phyloP scores from a whole-genome alignment of 2,888 invertebrate species.

The Gisinianus flammeolus region DNA sequence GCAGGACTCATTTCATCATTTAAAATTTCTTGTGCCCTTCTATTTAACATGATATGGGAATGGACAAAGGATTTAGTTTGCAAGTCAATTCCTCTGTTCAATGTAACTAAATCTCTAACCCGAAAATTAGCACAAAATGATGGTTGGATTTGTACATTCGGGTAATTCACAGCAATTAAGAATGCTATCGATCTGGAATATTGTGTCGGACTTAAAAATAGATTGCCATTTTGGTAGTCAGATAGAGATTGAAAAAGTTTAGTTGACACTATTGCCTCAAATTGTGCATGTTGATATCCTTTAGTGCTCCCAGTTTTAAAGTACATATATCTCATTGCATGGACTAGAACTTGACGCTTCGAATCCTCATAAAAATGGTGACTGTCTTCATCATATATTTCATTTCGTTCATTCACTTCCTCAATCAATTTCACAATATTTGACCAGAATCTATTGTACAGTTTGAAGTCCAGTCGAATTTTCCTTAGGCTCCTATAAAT shows the following conservation, averaged over 20 bases:
- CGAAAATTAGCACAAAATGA: not conserved
- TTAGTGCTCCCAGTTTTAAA: not conserved
- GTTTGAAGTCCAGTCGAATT: slow-evolving; percentile 32
- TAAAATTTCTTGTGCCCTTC: not conserved
- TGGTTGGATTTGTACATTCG: not conserved
- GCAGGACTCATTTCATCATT: not conserved
- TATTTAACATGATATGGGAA: not conserved
- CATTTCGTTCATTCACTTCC: not conserved
- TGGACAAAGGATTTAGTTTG: not conserved
- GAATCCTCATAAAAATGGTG: not conserved
- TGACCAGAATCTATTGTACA: slow-evolving; percentile 49
- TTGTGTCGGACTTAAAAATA: not conserved
- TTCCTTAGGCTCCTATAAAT: slow-evolving; percentile 44
- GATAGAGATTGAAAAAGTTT: not conserved
- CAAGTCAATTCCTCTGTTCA: not conserved
- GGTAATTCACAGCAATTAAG: not conserved
- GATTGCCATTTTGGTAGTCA: not conserved
- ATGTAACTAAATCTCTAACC: not conserved
- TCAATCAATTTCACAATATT: slow-evolving; percentile 28
- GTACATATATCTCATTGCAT: not conserved
- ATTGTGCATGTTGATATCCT: not conserved
- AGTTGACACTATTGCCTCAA: not conserved
- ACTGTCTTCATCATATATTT: not conserved
- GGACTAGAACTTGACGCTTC: not conserved
- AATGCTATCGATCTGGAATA: slow-evolving; percentile 2